Evolutionary conservation across 2,797 vertebrate genomes (phyloP).

Genomic region (Bovichtus variegatus): DNA sequence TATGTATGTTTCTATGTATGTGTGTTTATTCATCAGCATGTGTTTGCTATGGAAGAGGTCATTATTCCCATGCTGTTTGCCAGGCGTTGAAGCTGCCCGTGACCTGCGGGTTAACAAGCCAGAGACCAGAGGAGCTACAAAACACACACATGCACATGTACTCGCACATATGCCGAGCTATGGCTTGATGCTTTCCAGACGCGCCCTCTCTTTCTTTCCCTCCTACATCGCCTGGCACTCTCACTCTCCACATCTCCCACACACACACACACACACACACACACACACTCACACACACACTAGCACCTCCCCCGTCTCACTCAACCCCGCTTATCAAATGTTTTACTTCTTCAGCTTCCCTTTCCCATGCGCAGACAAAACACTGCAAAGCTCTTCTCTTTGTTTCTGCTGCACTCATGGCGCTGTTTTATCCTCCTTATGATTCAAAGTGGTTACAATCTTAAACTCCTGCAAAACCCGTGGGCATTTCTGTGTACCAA

Average conservation of each 20-base stretch:
- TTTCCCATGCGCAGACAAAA: slow-evolving; percentile 69
- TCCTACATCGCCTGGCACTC: slow-evolving; percentile 74
- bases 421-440: neutral
- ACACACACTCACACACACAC: slow-evolving; percentile 31
- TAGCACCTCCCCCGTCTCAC: slow-evolving; percentile 51
- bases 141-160: slow-evolving; percentile 39
- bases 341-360: slow-evolving; percentile 59
- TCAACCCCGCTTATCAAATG: slow-evolving; percentile 69
- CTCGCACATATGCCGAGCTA: slow-evolving; percentile 52
- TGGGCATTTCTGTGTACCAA: neutral
- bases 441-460: neutral
- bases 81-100: slow-evolving; percentile 78
- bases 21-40: slow-evolving; percentile 63
- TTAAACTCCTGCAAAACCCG: slow-evolving; percentile 15
- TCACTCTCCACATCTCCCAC: slow-evolving; percentile 50
- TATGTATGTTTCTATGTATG: slow-evolving; percentile 40
- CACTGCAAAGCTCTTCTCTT: slow-evolving; percentile 23
- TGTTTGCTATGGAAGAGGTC: slow-evolving; percentile 61
- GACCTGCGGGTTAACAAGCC: slow-evolving; percentile 83
- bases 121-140: slow-evolving; percentile 70
- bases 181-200: slow-evolving; percentile 83
- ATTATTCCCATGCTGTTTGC: slow-evolving; percentile 73
- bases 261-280: slow-evolving; percentile 32
- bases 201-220: slow-evolving; percentile 59
- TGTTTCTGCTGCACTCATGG: slow-evolving; percentile 12